Percentiles rank a stretch among this genome's conserved stretches.
Evolutionary conservation across 2,888 invertebrate genomes (phyloP).

Genomic region (Axea sp.): DNA sequence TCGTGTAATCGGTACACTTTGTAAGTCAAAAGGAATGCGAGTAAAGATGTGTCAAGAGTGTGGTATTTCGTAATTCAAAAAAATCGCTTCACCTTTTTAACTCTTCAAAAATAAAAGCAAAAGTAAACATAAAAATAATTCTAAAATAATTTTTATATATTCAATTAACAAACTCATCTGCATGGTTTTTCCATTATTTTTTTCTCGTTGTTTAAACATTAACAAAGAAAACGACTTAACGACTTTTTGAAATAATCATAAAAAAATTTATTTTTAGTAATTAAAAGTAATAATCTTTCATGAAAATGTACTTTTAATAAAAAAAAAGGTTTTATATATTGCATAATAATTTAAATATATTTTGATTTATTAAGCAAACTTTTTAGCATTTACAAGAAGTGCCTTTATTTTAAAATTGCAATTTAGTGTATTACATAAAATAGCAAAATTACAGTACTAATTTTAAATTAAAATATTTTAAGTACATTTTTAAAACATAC

Average conservation of each 20-base stretch:
- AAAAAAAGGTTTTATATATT: too few species aligned
- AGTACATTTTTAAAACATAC: slow-evolving; percentile 8
- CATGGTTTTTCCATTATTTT: slow-evolving; percentile 27
- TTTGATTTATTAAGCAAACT: too few species aligned
- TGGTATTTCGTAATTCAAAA: slow-evolving; percentile 42
- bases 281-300: neutral
- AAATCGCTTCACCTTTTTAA: slow-evolving; percentile 26
- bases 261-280: neutral
- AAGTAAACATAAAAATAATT: slow-evolving; percentile 5
- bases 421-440: neutral
- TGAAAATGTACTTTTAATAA: slow-evolving; percentile 3
- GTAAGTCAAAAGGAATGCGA: slow-evolving; percentile 57
- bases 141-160: neutral
- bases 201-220: slow-evolving; percentile 12
- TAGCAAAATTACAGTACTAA: too few species aligned
- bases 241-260: neutral
- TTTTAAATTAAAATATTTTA: neutral
- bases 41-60: slow-evolving; percentile 50
- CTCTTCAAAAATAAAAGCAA: slow-evolving; percentile 7
- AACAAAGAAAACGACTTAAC: slow-evolving; percentile 3
- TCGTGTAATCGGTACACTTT: slow-evolving; percentile 53
- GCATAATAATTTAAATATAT: too few species aligned
- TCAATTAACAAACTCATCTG: slow-evolving; percentile 38
- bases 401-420: too few species aligned
- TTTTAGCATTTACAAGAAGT: too few species aligned